Conservation (phyloP, 1,140 invertebrate species). For the Pseudomyrmex concolor region DNA sequence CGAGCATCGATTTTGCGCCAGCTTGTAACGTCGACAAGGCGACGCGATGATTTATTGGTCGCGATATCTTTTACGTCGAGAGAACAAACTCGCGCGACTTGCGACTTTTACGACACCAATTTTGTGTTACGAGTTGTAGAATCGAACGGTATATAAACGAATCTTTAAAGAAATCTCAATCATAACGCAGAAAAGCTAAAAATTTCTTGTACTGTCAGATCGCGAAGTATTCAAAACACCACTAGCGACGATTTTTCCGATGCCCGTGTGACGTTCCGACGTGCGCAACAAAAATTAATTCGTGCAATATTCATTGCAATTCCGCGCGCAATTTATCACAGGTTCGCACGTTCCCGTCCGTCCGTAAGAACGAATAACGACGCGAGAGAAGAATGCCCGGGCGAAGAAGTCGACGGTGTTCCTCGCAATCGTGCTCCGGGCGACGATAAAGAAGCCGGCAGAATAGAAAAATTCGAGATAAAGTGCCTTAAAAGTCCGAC, state of each 20-base stretch:
- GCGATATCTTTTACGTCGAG: conserved; percentile 16
- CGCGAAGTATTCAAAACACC: neutral
- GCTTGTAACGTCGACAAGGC: conserved; percentile 42
- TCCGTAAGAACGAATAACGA: conserved; percentile 40
- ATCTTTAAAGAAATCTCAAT: conserved; percentile 15
- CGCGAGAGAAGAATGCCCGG: conserved; percentile 19
- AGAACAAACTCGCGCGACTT: neutral
- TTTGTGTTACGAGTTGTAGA: neutral
- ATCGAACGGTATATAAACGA: conserved; percentile 17
- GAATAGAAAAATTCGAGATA: conserved; percentile 69
- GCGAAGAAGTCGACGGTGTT: conserved; percentile 25
- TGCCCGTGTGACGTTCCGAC: neutral
- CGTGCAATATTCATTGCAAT: conserved; percentile 56
- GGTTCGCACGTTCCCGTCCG: conserved; percentile 1
- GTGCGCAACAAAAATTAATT: conserved; percentile 41
- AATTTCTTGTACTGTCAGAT: neutral
- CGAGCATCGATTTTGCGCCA: conserved; percentile 67
- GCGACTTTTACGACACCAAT: conserved; percentile 12
- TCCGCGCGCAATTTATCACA: conserved; percentile 50
- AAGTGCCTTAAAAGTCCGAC: conserved; percentile 41
- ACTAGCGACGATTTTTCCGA: conserved; percentile 11
- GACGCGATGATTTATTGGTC: conserved; percentile 49
- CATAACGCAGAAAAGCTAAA: neutral
- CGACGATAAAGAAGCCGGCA: conserved; percentile 6
- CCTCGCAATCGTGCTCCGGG: neutral